Conservation (phyloP, 2,113 vertebrate genomes). For the Sus scrofa region T2T-Sscrofa CM000817.6:129774501-129775000, state of each 20-base stretch:
- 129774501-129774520: conserved; percentile 65
- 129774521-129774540: conserved; percentile 63
- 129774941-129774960: not conserved
- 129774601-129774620: not conserved
- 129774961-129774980: not conserved
- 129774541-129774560: conserved; percentile 32
- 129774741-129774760: not conserved
- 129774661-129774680: not conserved
- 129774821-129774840: conserved; percentile 15
- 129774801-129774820: conserved; percentile 38
- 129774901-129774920: not conserved
- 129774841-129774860: conserved; percentile 56
- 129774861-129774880: conserved; percentile 43
- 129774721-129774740: conserved; percentile 39
- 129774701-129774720: conserved; percentile 40
- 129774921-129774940: conserved; percentile 16
- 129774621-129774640: conserved; percentile 5
- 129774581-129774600: conserved; percentile 49
- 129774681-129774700: conserved; percentile 59
- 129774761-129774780: not conserved
- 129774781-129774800: conserved; percentile 18
- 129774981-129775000: not conserved
- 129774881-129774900: not conserved
- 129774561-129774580: conserved; percentile 25
- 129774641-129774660: conserved; percentile 48